Percentiles rank a stretch among this genome's conserved stretches.
These are phyloP conservation scores for Drosophila paranaensis DNA, from an alignment of 2,888 invertebrate genomes.

Conservation along the genomic window DNA sequence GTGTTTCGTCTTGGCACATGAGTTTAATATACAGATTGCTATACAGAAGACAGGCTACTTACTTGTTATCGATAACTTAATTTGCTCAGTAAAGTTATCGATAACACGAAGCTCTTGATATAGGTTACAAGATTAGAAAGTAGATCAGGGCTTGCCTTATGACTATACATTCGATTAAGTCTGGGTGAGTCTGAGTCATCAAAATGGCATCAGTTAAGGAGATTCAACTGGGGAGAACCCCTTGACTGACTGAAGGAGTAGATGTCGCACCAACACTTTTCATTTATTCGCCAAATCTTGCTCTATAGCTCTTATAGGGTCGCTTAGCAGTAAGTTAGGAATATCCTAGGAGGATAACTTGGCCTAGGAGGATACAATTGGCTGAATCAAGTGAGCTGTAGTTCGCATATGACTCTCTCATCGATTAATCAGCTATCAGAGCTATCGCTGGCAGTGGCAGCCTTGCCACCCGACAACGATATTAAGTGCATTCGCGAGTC, in stretches of 20 bases:
- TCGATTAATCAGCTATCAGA: slow-evolving; percentile 7
- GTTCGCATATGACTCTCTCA: not conserved
- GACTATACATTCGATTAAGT: no score
- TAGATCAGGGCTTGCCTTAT: no score
- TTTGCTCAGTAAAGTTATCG: not conserved
- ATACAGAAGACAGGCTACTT: not conserved
- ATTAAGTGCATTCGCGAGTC: slow-evolving; percentile 22
- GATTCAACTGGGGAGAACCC: no score
- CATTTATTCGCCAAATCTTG: not conserved
- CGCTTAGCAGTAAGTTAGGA: not conserved
- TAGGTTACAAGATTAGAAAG: no score
- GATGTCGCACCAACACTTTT: no score
- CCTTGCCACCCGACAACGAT: slow-evolving; percentile 1
- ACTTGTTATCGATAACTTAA: not conserved
- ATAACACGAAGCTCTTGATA: no score
- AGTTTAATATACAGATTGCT: not conserved
- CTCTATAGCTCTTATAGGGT: not conserved
- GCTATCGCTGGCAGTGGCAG: slow-evolving; percentile 8
- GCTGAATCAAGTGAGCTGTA: not conserved
- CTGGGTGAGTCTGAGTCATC: no score
- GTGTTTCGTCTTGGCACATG: not conserved
- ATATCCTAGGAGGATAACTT: not conserved
- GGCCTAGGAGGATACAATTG: no score
- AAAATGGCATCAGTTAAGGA: no score
- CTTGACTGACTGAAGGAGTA: no score